These are phyloP conservation scores for Esox masquinongy DNA, from an alignment of 2,797 vertebrate species.

Conservation along the genomic window DNA sequence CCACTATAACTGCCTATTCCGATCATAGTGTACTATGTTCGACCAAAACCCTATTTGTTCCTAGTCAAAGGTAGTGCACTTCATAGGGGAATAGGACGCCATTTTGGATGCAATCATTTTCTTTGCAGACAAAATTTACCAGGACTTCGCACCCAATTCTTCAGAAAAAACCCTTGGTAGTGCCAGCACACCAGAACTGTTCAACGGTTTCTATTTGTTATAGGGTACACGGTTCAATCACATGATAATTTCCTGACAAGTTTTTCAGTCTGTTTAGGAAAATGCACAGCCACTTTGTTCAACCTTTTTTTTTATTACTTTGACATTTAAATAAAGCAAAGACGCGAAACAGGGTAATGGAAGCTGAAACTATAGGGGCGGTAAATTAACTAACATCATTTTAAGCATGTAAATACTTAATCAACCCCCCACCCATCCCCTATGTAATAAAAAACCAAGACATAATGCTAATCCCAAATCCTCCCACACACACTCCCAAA, in stretches of 20 bases:
- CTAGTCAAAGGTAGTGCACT: background rate
- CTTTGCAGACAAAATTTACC: slow-evolving; percentile 50
- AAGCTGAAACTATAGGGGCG: slow-evolving; percentile 67
- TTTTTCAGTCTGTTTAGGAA: slow-evolving; percentile 34
- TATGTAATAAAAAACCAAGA: slow-evolving; percentile 37
- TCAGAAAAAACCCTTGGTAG: slow-evolving; percentile 38
- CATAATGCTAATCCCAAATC: slow-evolving; percentile 38
- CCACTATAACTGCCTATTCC: background rate
- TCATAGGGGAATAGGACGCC: background rate
- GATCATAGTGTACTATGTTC: background rate
- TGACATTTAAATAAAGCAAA: slow-evolving; percentile 60
- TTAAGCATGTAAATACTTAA: slow-evolving; percentile 47
- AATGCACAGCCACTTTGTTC: slow-evolving; percentile 56
- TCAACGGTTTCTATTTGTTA: slow-evolving; percentile 18
- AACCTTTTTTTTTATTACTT: slow-evolving; percentile 33
- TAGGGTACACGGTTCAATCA: slow-evolving; percentile 20
- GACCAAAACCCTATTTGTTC: background rate
- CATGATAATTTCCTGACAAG: slow-evolving; percentile 8
- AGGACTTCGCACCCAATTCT: slow-evolving; percentile 61
- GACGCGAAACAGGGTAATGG: slow-evolving; percentile 57
- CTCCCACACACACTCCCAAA: slow-evolving; percentile 31
- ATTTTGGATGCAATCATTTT: slow-evolving; percentile 22
- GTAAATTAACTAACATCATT: slow-evolving; percentile 67
- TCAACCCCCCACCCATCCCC: slow-evolving; percentile 38
- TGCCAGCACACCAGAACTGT: slow-evolving; percentile 41